Evolutionary conservation across 2,113 vertebrate genomes (phyloP).

Genomic region (Puntigrus tetrazona): DNA sequence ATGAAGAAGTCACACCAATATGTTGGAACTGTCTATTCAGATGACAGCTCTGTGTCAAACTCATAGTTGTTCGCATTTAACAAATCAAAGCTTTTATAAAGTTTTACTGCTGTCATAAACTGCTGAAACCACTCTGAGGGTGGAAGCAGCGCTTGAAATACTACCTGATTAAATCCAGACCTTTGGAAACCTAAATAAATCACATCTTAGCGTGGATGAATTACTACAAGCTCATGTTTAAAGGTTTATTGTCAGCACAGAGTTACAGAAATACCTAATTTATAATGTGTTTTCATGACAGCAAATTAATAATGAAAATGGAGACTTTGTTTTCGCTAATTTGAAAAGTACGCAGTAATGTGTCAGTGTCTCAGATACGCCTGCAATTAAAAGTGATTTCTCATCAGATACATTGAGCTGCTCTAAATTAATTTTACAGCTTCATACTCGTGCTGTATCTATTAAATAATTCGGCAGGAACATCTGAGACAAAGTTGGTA

Average conservation of each 20-base stretch:
- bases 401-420: background rate
- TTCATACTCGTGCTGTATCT: background rate
- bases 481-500: background rate
- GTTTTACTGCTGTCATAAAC: conserved; percentile 23
- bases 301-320: background rate
- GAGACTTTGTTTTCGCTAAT: background rate
- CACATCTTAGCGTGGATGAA: background rate
- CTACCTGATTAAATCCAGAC: conserved; percentile 32
- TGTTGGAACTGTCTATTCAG: background rate
- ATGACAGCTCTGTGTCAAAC: background rate
- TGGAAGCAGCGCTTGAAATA: conserved; percentile 16
- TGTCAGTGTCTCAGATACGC: background rate
- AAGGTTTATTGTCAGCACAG: background rate
- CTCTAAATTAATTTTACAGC: background rate
- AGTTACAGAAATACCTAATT: background rate
- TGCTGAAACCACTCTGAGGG: conserved; percentile 8
- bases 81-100: conserved; percentile 36
- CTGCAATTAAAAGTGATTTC: background rate
- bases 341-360: background rate
- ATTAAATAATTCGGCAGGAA: background rate
- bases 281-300: background rate
- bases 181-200: conserved; percentile 20
- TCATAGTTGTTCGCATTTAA: conserved; percentile 7
- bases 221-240: background rate
- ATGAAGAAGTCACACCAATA: background rate